These are phyloP conservation scores for Diaphora mendica DNA, from an alignment of 2,888 invertebrate species.

Conservation along the genomic window DNA sequence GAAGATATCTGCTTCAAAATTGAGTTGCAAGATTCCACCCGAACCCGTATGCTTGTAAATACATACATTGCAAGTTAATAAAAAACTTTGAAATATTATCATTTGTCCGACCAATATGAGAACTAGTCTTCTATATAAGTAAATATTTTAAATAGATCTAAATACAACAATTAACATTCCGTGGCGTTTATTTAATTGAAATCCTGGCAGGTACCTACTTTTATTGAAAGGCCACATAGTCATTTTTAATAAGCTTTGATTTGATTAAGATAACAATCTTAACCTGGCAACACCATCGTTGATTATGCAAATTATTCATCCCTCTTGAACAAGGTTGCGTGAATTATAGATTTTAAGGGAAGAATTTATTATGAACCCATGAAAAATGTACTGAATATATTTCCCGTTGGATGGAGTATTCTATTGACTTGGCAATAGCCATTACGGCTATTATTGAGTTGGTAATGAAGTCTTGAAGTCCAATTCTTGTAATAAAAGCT, in stretches of 20 bases:
- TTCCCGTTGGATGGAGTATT: not conserved
- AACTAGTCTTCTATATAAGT: too few relatives aligned
- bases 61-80: too few relatives aligned
- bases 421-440: not conserved
- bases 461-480: too few relatives aligned
- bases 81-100: too few relatives aligned
- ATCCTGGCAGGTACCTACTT: not conserved
- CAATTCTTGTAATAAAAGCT: too few relatives aligned
- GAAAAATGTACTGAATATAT: not conserved
- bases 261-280: conserved; percentile 1
- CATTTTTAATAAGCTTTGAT: not conserved
- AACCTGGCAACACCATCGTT: conserved; percentile 5
- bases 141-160: not conserved
- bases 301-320: conserved; percentile 5
- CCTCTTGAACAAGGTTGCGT: not conserved
- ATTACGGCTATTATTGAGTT: not conserved
- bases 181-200: not conserved
- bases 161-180: not conserved
- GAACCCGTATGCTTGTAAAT: too few relatives aligned
- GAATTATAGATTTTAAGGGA: conserved; percentile 9
- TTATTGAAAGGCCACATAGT: not conserved
- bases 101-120: too few relatives aligned
- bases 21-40: too few relatives aligned
- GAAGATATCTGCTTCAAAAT: too few relatives aligned
- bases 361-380: conserved; percentile 4